phyloP scores from a whole-genome alignment of 2,113 vertebrate genomes.

The Tinamus guttatus region DNA sequence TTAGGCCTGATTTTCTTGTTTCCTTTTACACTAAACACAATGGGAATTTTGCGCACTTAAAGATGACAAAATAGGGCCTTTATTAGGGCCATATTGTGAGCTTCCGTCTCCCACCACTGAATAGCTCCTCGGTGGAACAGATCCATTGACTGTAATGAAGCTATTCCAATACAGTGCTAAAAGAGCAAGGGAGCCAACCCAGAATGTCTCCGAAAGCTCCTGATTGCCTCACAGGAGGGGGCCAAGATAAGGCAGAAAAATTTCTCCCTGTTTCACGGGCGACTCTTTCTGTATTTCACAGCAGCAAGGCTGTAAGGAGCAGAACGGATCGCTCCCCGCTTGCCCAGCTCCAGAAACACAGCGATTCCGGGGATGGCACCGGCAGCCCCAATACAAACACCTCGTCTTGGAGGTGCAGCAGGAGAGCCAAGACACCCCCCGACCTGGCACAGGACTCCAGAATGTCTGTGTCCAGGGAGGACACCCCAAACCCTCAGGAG shows the following conservation, averaged over 20 bases:
- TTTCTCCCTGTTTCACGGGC: background rate
- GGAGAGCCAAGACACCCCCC: background rate
- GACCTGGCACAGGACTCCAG: background rate
- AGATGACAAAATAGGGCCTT: slow-evolving; percentile 43
- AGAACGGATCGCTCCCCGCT: background rate
- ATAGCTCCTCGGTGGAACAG: slow-evolving; percentile 44
- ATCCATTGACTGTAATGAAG: slow-evolving; percentile 54
- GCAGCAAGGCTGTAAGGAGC: background rate
- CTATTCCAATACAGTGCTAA: slow-evolving; percentile 39
- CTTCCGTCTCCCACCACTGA: slow-evolving; percentile 40
- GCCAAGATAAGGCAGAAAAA: accelerated
- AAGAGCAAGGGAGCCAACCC: slow-evolving; percentile 36
- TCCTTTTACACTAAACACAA: slow-evolving; percentile 22
- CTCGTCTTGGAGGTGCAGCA: background rate
- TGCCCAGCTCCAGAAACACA: background rate
- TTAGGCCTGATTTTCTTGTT: background rate
- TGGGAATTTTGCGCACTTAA: slow-evolving; percentile 43
- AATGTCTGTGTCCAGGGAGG: background rate
- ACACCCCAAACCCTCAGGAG: background rate
- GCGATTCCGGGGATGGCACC: background rate
- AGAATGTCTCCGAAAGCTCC: slow-evolving; percentile 34
- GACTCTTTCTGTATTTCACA: background rate
- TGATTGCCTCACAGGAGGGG: slow-evolving; percentile 60
- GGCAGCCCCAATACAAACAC: background rate
- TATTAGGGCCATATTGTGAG: slow-evolving; percentile 36